Evolutionary conservation across 1,140 invertebrate species (phyloP).

Genomic region (Drosophila pruinosa): DNA sequence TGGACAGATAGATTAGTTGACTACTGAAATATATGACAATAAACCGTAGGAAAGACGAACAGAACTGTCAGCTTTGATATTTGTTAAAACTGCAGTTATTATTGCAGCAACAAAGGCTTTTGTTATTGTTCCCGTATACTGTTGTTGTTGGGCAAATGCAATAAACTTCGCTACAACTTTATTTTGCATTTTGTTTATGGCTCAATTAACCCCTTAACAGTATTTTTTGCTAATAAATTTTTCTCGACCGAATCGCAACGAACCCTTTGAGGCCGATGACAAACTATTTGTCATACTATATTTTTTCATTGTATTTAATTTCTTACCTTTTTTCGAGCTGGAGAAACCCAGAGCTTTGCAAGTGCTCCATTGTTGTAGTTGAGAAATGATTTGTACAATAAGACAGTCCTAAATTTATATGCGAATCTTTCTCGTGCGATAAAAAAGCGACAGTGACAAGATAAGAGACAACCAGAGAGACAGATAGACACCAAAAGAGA

Average conservation of each 20-base stretch:
- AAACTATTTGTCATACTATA: slow-evolving; percentile 44
- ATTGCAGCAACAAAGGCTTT: slow-evolving; percentile 21
- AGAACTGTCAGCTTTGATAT: neutral
- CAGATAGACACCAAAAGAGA: neutral
- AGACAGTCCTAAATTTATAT: slow-evolving; percentile 53
- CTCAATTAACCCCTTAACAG: slow-evolving; percentile 69
- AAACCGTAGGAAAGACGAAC: neutral
- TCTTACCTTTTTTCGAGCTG: slow-evolving; percentile 6
- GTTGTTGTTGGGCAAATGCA: slow-evolving; percentile 50
- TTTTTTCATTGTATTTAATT: neutral
- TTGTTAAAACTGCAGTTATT: slow-evolving; percentile 12
- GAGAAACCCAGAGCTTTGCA: slow-evolving; percentile 38
- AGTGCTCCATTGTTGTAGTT: slow-evolving; percentile 60
- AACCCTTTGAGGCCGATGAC: slow-evolving; percentile 42
- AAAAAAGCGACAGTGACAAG: slow-evolving; percentile 19
- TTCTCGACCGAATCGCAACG: slow-evolving; percentile 8
- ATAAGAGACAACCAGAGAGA: slow-evolving; percentile 30
- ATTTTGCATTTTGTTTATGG: slow-evolving; percentile 69
- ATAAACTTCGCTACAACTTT: slow-evolving; percentile 26
- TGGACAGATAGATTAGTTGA: neutral
- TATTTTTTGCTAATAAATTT: slow-evolving; percentile 63
- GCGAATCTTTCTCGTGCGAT: slow-evolving; percentile 41
- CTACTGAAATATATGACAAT: neutral
- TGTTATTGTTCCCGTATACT: slow-evolving; percentile 7
- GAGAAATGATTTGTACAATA: slow-evolving; percentile 57